Conservation (phyloP, 2,888 invertebrate genomes). For the Cynaeus angustus region DNA sequence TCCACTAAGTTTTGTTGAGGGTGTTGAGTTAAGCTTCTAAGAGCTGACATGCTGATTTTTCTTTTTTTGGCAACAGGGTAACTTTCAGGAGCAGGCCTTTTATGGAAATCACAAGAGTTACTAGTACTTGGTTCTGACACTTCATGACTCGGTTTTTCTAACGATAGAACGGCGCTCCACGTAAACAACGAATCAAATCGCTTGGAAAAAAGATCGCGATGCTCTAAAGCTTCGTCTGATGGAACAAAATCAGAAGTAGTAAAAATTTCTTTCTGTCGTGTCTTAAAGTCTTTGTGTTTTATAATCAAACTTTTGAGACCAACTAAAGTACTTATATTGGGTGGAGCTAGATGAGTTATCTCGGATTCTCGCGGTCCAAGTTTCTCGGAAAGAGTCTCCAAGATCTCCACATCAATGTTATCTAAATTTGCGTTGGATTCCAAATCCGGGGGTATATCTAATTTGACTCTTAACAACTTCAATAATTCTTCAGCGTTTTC, state of each 20-base stretch:
- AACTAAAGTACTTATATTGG: constrained; percentile 51
- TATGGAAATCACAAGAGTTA: background rate
- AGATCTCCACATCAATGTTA: constrained; percentile 56
- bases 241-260: constrained; percentile 2
- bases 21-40: constrained; percentile 7
- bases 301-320: constrained; percentile 53
- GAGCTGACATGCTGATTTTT: constrained; percentile 15
- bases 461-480: constrained; percentile 52
- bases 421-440: constrained; percentile 53
- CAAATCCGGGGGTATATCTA: constrained; percentile 58
- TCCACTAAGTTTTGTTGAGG: constrained; percentile 44
- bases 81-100: background rate
- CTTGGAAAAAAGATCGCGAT: constrained; percentile 51
- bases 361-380: background rate
- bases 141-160: constrained; percentile 46
- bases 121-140: background rate
- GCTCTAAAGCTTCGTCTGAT: constrained; percentile 24
- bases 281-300: constrained; percentile 44
- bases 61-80: background rate
- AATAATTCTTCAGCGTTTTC: constrained; percentile 53
- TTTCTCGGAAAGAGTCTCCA: constrained; percentile 47
- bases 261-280: constrained; percentile 17
- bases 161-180: constrained; percentile 56
- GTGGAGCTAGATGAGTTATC: constrained; percentile 42
- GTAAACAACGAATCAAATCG: constrained; percentile 54